Conservation (phyloP, 1,140 invertebrate species). For the Calliopsis andreniformis region DNA sequence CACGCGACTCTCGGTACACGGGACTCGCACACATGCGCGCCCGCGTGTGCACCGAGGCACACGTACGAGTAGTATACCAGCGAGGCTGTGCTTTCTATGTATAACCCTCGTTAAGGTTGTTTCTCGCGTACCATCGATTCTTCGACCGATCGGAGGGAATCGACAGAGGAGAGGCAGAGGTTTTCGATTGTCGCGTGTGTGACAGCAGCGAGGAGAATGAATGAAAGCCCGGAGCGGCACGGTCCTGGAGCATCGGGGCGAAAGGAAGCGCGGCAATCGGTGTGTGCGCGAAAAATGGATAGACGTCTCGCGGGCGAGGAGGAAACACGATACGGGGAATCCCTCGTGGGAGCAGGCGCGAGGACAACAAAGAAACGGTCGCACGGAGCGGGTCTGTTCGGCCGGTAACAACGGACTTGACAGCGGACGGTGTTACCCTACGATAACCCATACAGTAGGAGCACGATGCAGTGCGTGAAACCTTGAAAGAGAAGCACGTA, state of each 20-base stretch:
- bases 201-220: neutral
- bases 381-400: slow-evolving; percentile 9
- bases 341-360: neutral
- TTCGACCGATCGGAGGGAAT: neutral
- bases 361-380: neutral
- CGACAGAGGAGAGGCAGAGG: neutral
- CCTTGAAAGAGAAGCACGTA: neutral
- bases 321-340: slow-evolving; percentile 15
- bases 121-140: no score
- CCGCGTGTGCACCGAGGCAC: slow-evolving; percentile 2
- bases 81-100: no score
- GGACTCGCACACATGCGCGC: slow-evolving; percentile 15
- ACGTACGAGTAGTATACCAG: no score
- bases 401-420: slow-evolving; percentile 41
- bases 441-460: slow-evolving; percentile 42
- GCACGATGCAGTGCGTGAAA: slow-evolving; percentile 23
- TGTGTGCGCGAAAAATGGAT: neutral
- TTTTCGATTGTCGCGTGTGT: slow-evolving; percentile 1
- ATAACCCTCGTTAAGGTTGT: no score
- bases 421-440: slow-evolving; percentile 30
- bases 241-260: no score
- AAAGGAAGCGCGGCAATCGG: neutral
- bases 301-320: neutral
- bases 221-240: no score
- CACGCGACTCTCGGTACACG: slow-evolving; percentile 46